phyloP scores from a whole-genome alignment of 2,888 invertebrate species.

The Monopis laevigella region DNA sequence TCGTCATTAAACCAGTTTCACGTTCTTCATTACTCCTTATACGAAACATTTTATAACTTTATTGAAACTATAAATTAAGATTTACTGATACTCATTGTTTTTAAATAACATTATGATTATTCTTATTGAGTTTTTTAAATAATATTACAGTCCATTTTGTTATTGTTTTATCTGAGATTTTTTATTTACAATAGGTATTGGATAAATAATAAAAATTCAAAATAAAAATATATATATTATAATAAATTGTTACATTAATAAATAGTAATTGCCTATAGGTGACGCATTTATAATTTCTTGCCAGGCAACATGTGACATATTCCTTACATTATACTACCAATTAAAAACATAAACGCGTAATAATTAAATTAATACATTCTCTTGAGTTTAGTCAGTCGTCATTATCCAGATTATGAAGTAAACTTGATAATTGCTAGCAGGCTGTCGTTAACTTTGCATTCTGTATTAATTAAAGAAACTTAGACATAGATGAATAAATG shows the following conservation, averaged over 20 bases:
- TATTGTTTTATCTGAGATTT: too few species aligned
- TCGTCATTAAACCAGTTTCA: conserved; percentile 6
- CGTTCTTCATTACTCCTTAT: background rate
- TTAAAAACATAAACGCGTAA: background rate
- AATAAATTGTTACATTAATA: background rate
- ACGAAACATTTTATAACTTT: background rate
- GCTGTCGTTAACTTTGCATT: conserved; percentile 29
- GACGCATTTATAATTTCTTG: conserved; percentile 8
- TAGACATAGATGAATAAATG: conserved; percentile 13
- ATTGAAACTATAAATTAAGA: too few species aligned
- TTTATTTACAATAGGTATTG: too few species aligned
- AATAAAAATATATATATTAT: background rate
- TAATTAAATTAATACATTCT: background rate
- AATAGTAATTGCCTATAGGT: too few species aligned
- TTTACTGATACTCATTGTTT: too few species aligned
- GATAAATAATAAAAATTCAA: too few species aligned
- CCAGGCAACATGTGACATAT: conserved; percentile 4
- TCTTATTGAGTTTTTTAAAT: too few species aligned
- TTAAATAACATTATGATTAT: too few species aligned
- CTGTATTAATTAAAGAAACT: conserved; percentile 1
- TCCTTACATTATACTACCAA: conserved; percentile 6
- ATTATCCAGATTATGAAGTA: conserved; percentile 33
- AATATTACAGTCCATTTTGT: too few species aligned
- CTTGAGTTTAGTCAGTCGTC: background rate
- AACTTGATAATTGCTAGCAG: conserved; percentile 32